These are phyloP conservation scores for Lasiommata megera DNA, from an alignment of 2,888 invertebrate species.

Conservation along the genomic window DNA sequence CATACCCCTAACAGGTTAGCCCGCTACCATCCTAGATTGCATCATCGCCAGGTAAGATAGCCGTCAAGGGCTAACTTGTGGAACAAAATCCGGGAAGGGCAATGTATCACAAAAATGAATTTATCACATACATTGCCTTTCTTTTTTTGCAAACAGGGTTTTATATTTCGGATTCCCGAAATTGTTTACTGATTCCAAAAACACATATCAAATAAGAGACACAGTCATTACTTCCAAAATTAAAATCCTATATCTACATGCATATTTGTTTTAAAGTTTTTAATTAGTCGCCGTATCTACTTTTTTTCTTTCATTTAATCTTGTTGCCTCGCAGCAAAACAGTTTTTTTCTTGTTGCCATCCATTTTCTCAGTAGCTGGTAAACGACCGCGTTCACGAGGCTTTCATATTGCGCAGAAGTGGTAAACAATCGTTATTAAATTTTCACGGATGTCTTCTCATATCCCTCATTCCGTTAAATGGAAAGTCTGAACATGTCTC, in stretches of 20 bases:
- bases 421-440: slow-evolving; percentile 80
- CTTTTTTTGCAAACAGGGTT: too few species aligned
- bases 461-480: slow-evolving; percentile 55
- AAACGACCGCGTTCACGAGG: slow-evolving; percentile 61
- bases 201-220: neutral
- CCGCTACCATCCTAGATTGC: too few species aligned
- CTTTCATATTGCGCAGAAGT: slow-evolving; percentile 66
- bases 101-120: too few species aligned
- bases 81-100: too few species aligned
- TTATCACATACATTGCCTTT: too few species aligned
- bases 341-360: slow-evolving; percentile 29
- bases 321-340: slow-evolving; percentile 19
- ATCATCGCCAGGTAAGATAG: too few species aligned
- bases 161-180: too few species aligned
- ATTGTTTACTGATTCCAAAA: neutral
- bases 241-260: too few species aligned
- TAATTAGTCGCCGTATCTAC: slow-evolving; percentile 32
- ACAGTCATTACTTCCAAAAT: neutral
- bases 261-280: slow-evolving; percentile 25
- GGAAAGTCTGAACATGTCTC: slow-evolving; percentile 52
- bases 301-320: slow-evolving; percentile 23
- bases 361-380: slow-evolving; percentile 36
- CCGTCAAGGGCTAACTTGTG: too few species aligned
- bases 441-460: slow-evolving; percentile 71
- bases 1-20: too few species aligned